These are phyloP conservation scores for Akabosia matsudoensis DNA, from an alignment of 1,140 invertebrate genomes.

Conservation along the genomic window DNA sequence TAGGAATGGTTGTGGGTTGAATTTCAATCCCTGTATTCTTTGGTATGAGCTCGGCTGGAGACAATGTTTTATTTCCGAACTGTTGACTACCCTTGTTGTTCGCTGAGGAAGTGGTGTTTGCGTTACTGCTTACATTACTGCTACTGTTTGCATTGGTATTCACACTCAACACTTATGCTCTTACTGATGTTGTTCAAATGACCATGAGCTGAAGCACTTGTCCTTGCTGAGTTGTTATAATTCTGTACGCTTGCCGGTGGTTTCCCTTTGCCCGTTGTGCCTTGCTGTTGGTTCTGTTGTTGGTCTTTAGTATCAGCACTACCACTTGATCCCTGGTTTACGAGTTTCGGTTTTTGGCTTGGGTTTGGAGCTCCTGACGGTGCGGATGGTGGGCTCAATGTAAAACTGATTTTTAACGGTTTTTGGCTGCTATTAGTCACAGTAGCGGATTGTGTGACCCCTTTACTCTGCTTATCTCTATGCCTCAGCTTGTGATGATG, in stretches of 20 bases:
- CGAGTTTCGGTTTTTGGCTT: conserved; percentile 29
- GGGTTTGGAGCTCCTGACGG: background rate
- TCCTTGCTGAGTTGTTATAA: conserved; percentile 28
- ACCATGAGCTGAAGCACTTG: conserved; percentile 16
- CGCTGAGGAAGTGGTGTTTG: conserved; percentile 3
- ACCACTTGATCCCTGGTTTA: background rate
- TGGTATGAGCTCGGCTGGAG: conserved; percentile 19
- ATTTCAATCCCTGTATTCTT: conserved; percentile 32
- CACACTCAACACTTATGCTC: conserved; percentile 35
- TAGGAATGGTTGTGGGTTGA: conserved; percentile 30
- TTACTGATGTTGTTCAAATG: conserved; percentile 31
- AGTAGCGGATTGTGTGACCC: background rate
- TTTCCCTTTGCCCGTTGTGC: conserved; percentile 20
- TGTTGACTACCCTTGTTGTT: conserved; percentile 4
- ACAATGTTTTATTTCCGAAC: conserved; percentile 13
- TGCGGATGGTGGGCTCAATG: background rate
- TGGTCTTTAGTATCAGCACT: background rate
- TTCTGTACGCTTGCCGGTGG: conserved; percentile 18
- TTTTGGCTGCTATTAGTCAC: background rate
- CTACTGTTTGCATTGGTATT: conserved; percentile 22
- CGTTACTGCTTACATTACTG: conserved; percentile 27
- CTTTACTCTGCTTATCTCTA: conserved; percentile 13
- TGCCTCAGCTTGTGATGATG: conserved; percentile 24
- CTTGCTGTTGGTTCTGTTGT: background rate
- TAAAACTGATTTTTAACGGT: conserved; percentile 20